Percentiles rank a stretch among this genome's conserved stretches.
These are phyloP conservation scores for Poecilia latipinna DNA, from an alignment of 2,113 vertebrate species.

Conservation along the genomic window DNA sequence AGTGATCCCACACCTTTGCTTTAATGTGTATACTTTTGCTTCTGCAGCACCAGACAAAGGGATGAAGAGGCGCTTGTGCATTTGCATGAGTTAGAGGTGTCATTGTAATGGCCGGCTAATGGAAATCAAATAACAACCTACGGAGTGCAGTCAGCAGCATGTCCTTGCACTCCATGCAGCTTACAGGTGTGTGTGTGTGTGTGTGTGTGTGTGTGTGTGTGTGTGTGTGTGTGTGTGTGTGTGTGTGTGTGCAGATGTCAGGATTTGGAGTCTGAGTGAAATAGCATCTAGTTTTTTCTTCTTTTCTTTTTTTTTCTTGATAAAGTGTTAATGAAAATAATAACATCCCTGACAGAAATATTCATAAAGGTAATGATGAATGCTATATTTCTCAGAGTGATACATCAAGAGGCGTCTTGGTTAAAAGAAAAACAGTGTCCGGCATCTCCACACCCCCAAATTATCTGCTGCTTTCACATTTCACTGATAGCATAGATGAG, in stretches of 20 bases:
- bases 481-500: slow-evolving; percentile 83
- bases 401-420: slow-evolving; percentile 70
- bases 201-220: slow-evolving; percentile 39
- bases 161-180: slow-evolving; percentile 43
- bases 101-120: slow-evolving; percentile 51
- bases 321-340: slow-evolving; percentile 78
- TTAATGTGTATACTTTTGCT: slow-evolving; percentile 29
- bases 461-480: slow-evolving; percentile 83
- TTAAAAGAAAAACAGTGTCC: slow-evolving; percentile 71
- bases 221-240: slow-evolving; percentile 25
- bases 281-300: slow-evolving; percentile 39
- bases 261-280: slow-evolving; percentile 56
- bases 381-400: slow-evolving; percentile 71
- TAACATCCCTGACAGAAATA: slow-evolving; percentile 77
- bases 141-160: slow-evolving; percentile 30
- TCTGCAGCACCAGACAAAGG: slow-evolving; percentile 56
- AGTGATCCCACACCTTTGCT: slow-evolving; percentile 24
- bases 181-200: slow-evolving; percentile 54
- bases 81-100: slow-evolving; percentile 71
- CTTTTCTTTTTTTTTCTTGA: slow-evolving; percentile 42
- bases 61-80: slow-evolving; percentile 30
- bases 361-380: slow-evolving; percentile 78
- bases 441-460: slow-evolving; percentile 76
- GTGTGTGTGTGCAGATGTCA: slow-evolving; percentile 32
- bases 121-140: slow-evolving; percentile 71